These are phyloP conservation scores for Graphium colonna DNA, from an alignment of 2,888 invertebrate species.

Conservation along the genomic window DNA sequence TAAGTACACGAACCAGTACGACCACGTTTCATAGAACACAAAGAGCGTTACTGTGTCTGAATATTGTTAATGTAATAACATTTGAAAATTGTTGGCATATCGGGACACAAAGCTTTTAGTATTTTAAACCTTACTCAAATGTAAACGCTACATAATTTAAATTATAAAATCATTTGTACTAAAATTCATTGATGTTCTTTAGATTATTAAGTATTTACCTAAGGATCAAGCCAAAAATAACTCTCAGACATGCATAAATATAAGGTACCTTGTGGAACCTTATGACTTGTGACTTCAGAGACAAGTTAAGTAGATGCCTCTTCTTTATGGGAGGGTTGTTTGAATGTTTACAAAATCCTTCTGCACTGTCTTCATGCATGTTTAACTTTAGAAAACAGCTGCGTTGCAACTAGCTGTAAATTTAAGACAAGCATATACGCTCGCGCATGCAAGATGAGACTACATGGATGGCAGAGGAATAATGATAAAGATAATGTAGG, in stretches of 20 bases:
- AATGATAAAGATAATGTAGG: too few relatives aligned
- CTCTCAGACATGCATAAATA: too few relatives aligned
- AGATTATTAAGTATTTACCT: too few relatives aligned
- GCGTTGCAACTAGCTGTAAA: conserved; percentile 13
- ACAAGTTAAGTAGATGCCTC: neutral
- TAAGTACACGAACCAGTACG: neutral
- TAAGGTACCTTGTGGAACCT: neutral
- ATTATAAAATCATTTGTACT: too few relatives aligned
- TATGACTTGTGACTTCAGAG: neutral
- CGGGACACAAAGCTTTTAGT: too few relatives aligned
- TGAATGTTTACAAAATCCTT: conserved; percentile 19
- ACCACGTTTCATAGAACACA: conserved; percentile 12
- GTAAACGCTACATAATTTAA: too few relatives aligned
- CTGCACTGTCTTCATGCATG: conserved; percentile 13
- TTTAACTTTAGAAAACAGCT: conserved; percentile 15
- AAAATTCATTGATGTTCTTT: too few relatives aligned
- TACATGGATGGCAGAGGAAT: too few relatives aligned
- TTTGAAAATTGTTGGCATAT: too few relatives aligned
- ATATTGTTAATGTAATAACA: too few relatives aligned
- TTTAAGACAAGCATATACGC: conserved; percentile 8
- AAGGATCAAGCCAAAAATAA: too few relatives aligned
- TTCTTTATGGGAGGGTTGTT: conserved; percentile 10
- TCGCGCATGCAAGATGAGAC: conserved; percentile 1
- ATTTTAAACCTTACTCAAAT: too few relatives aligned
- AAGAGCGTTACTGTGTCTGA: neutral